Evolutionary conservation across 2,113 vertebrate genomes (phyloP), one percentile per base, ranked within the genome.

Genomic region (Lampris incognitus): DNA sequence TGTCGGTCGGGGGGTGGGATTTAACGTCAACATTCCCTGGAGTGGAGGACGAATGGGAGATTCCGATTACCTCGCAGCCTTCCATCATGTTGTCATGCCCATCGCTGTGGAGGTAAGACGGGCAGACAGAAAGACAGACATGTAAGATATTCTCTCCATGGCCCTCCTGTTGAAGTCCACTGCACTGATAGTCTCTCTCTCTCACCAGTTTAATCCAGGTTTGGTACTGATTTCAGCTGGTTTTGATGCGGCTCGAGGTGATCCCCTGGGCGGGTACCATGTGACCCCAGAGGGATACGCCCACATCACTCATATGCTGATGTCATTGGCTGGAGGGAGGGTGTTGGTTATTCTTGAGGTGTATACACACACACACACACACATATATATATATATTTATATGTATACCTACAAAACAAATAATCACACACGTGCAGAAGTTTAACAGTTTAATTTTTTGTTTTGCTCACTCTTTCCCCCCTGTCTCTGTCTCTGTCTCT

Each of bases 141-240:
- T 39, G 11, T 51, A 52, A 24, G 24, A 24, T 24, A 24, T 24
- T 24, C 24, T 24, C 24, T 24, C 24, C 24, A 24, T 24, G 24
- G 0, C 24, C 24, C 24, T 24, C 24, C 24, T 24, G 24, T 24
- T 24, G 24, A 24, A 24, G 24, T 24, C 24, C 24, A 24, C 24
- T 24, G 24, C 0, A 24, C 24, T 24, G 24, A 24, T 24, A 24
- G 24, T 24, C 24, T 24, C 24, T 24, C 24, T 24, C 24, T 24
- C 24, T 24, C 24, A 24, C 24, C 73, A 98, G 97, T 98, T 97
- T 82, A 94, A 95, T 62, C 97, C 97, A 0, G 94, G 94, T 56
- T 87, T 98, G 81, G 95, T 98, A 70, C 91, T 98, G 85, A 94
- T 98, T 60, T 98, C 97, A 0, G 97, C 97, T 4, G 97, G 97